Evolutionary conservation across 53 echinoderm and acorn worm species (phyloP).

Genomic region (Apostichopus leukothele): DNA sequence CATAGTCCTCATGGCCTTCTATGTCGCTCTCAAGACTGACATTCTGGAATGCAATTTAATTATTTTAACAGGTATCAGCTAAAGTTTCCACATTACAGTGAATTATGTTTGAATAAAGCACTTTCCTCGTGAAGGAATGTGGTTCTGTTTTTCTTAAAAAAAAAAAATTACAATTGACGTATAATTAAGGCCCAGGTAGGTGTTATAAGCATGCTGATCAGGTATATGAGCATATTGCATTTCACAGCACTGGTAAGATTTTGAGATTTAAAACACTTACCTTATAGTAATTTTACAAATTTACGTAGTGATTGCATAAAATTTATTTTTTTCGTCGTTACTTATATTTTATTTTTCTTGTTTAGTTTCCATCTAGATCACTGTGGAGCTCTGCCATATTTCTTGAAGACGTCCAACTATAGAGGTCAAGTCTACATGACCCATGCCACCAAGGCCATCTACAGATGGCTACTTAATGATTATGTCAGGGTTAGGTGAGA

Average conservation of each 20-base stretch:
- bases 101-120: too few species aligned
- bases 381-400: conserved; percentile 89
- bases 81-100: too few species aligned
- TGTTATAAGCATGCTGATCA: too few species aligned
- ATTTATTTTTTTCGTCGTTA: not conserved
- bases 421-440: conserved; percentile 93
- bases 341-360: not conserved
- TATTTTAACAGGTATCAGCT: too few species aligned
- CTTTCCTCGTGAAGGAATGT: too few species aligned
- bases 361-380: conserved; percentile 92
- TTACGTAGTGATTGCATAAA: not conserved
- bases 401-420: conserved; percentile 84
- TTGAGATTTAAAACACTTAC: not conserved
- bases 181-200: too few species aligned
- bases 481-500: conserved; percentile 89
- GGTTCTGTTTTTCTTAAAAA: too few species aligned
- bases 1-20: too few species aligned
- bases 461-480: conserved; percentile 90
- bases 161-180: too few species aligned
- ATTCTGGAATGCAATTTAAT: too few species aligned
- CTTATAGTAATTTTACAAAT: not conserved
- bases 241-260: not conserved
- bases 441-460: conserved; percentile 95
- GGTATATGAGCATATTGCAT: too few species aligned
- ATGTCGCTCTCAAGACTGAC: too few species aligned